Evolutionary conservation across 2,888 invertebrate species (phyloP), one percentile per base, ranked within the genome.

Genomic region (Euzetes globulus): DNA sequence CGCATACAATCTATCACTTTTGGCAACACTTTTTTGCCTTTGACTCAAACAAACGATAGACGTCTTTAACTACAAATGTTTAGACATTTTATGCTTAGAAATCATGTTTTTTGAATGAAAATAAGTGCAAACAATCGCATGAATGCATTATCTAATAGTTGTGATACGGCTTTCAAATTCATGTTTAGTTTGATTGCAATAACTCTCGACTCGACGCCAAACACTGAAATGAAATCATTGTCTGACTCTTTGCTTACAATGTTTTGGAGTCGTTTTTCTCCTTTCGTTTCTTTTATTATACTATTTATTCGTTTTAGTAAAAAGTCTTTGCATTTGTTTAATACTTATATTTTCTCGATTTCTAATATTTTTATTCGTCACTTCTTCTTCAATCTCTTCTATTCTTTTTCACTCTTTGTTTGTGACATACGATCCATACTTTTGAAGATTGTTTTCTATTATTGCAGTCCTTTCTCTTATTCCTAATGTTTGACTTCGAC

Each of bases 181-280:
- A 63, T 63, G 63, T 63, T 63, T 63, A 63, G 63, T 63, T 63
- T 63, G 63, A 63, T 63, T 63, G 63, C 63, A 63, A 63, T 37
- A 33, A 63, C 63, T 63, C 63, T 63, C 63, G 63, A 63, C 63
- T 63, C 65, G 65, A 65, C 65, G 65, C 65, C 65, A 65, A 65
- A 33, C 11, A 65, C 65, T 65, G 4, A 65, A 65, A 65, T 65
- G 65, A 15, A 65, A 65, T 65, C 65, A 65, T 65, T 41, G 52
- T 29, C 27, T 58, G 11, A 55, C 55, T 55, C 55, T 55, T 58
- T 58, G 58, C 58, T 11, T 58, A 17, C 58, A 27, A 41, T 65
- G 15, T 58, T 29, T 58, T 17, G 37, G 65, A 15, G 27, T 65
- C 19, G 27, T n/a, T 27, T 11, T 63, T 29, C 33, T 63, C 27